Base-by-base conservation (phyloP, 1,140 invertebrate genomes). In the Drosophila cardini region DNA sequence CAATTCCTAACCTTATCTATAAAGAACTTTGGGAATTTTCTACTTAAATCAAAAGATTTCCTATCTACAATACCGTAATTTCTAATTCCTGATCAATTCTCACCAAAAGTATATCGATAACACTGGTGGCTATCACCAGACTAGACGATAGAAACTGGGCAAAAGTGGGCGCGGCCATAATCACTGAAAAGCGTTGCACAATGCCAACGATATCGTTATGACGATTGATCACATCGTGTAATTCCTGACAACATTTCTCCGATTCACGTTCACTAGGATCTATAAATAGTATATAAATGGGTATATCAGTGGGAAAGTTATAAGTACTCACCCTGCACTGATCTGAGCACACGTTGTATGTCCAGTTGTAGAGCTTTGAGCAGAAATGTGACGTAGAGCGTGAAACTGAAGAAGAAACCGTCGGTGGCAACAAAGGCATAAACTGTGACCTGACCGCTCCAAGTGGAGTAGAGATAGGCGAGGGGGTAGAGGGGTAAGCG, bases 391-490 rank as follows among this genome's bases (percentile, higher is more conserved):
- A 80, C 40, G 5, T 84, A 84, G 11, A 86, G 81, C 8, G 78
- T 86, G 10, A 84, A 85, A 2, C 81, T 79, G 4, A 84, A 80
- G 69, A 84, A 84, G 46, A 84, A 84, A 6, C 82, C 81, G 64
- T 85, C 81, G 4, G 82, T 86, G 34, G 68, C 81, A 0, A 67
- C 65, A 46, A 85, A 85, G 38, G 82, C 78, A 16, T 81, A 86
- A 2, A 81, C 81, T 0, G 81, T 81, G n/a, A 86, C 63, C 53
- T 86, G 82, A 0, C 81, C 82, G 34, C 78, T 81, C 82, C 81
- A 85, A 0, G 64, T 64, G 40, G 81, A 85, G 58, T 85, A 85
- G 8, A 86, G 18, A 11, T 81, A 85, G 4, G 84, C 76, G 1
- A 86, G 21, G 0, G 64, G 65, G 43, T 86, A 84, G 40, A 84